Evolutionary conservation across 2,888 invertebrate species (phyloP), one percentile per base, ranked within the genome.

Genomic region (Lobophora halterata): DNA sequence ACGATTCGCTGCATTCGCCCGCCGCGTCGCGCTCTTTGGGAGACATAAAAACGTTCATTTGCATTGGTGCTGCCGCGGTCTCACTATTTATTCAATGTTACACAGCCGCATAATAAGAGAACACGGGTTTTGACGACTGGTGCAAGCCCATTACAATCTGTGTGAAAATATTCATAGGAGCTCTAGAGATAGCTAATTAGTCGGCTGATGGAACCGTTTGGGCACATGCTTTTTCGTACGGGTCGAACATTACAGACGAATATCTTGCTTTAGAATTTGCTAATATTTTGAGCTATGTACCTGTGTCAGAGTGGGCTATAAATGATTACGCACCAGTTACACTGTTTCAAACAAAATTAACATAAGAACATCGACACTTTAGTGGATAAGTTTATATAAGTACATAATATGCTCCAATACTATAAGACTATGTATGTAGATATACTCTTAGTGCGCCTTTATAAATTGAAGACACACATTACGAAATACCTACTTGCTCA

Each of bases 41-140:
- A 69, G 66, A 74, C 67, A 79, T 73, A 76, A 77, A 80, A 81
- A 78, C 74, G 61, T 74, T 79, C 76, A 82, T 85, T 83, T 83
- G 74, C 82, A 78, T 79, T 75, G 75, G 70, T 63, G 64, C 72
- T 67, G 69, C 61, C 57, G 62, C 60, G 61, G 59, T 65, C 68
- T 57, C 62, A 55, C 72, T 79, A 75, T 80, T 80, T 81, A 80
- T 76, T 70, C 70, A 75, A 72, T 75, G 76, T 75, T 77, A 74
- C 68, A 65, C 65, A 67, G 61, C 69, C 60, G 77, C 70, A 75
- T 78, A 79, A 76, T 79, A 77, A 72, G 67, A 61, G 74, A 73
- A 74, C 65, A 70, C 72, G 56, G 39, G 37, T 71, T 77, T 77
- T 76, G 71, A 70, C 54, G 56, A 58, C 65, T 63, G 58, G 61